These are phyloP conservation scores for Zoanthus gigantus DNA, from an alignment of 92 coral and sea anemone species.

Conservation along the genomic window DNA sequence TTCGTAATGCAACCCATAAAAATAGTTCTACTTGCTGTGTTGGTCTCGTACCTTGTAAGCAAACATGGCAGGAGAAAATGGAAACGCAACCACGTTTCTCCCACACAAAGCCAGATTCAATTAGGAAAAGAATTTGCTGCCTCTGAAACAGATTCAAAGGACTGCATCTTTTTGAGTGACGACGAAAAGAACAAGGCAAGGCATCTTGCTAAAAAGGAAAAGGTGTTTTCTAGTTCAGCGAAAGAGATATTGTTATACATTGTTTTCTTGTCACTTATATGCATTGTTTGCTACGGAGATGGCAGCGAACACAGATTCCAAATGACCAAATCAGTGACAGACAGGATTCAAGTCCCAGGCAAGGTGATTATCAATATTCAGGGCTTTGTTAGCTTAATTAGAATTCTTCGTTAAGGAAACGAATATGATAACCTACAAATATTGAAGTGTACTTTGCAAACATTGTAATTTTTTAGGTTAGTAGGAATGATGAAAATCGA, in stretches of 20 bases:
- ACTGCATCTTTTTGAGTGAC: not conserved
- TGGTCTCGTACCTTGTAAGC: constrained; percentile 13
- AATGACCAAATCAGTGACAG: constrained; percentile 64
- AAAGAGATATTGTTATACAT: constrained; percentile 54
- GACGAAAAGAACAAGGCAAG: constrained; percentile 14
- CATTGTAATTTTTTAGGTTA: too few relatives aligned
- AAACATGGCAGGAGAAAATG: constrained; percentile 5
- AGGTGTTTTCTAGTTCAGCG: constrained; percentile 13
- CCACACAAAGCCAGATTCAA: not conserved
- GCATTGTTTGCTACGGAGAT: constrained; percentile 65
- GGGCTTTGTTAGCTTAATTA: not conserved
- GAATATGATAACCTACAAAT: too few relatives aligned
- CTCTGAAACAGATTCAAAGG: not conserved
- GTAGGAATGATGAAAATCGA: too few relatives aligned
- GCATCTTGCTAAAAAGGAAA: constrained; percentile 18
- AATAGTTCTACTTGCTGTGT: constrained; percentile 41
- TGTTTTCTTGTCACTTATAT: constrained; percentile 46
- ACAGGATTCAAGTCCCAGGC: constrained; percentile 49
- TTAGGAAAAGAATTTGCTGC: not conserved
- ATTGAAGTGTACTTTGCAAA: too few relatives aligned
- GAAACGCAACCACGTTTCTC: constrained; percentile 29
- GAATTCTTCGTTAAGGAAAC: not conserved
- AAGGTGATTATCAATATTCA: constrained; percentile 34
- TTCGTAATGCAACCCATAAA: constrained; percentile 41
- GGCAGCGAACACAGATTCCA: constrained; percentile 58